These are phyloP conservation scores for Sylvilagus floridanus DNA, from an alignment of 2,797 vertebrate species.

Conservation along the genomic window DNA sequence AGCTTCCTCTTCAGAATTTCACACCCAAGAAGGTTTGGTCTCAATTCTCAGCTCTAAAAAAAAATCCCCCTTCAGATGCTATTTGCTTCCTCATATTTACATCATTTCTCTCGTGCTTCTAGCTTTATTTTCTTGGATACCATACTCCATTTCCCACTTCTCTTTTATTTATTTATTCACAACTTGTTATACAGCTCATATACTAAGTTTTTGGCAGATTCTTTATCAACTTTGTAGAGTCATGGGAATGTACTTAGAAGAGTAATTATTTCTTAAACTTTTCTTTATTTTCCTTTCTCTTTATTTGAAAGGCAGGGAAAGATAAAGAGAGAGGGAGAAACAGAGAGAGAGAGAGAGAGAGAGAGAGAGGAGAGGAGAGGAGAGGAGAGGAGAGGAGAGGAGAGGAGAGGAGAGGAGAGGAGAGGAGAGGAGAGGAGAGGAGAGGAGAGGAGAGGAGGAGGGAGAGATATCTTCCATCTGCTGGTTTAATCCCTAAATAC, in stretches of 20 bases:
- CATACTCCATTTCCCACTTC: background rate
- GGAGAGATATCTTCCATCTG: no score
- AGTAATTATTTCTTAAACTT: no score
- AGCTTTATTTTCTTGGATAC: background rate
- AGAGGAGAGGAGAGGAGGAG: no score
- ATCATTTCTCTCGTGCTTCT: background rate
- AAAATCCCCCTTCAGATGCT: background rate
- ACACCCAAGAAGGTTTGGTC: background rate
- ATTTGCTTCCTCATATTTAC: background rate
- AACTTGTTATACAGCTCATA: background rate
- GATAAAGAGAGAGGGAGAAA: no score
- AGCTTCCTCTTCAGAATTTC: background rate
- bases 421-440: no score
- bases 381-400: no score
- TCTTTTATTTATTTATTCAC: background rate
- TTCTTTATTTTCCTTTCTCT: no score
- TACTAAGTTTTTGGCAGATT: background rate
- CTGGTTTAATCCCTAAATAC: no score
- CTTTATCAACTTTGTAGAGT: background rate
- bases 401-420: no score
- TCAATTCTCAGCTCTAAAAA: constrained; percentile 23
- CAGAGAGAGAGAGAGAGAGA: no score
- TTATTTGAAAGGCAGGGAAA: no score
- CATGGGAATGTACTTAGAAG: background rate
- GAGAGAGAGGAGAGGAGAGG: no score